These are phyloP conservation scores for Octomys mimax DNA, from an alignment of 2,797 vertebrate genomes.

Conservation along the genomic window DNA sequence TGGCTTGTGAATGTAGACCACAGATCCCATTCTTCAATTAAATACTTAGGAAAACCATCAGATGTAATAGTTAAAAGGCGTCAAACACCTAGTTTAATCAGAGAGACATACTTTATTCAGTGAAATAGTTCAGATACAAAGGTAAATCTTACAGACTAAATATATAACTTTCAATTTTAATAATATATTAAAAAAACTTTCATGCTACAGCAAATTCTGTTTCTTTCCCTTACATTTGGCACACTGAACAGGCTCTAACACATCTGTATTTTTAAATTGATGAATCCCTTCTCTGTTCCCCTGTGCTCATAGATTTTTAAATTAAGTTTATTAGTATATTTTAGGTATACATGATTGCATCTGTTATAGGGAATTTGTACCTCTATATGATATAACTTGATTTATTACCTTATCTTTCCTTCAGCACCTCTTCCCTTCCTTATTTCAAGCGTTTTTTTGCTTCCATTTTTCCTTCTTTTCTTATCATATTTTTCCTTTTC, in stretches of 20 bases:
- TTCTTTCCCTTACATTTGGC: not conserved
- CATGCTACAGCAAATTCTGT: not conserved
- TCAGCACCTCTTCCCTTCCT: not conserved
- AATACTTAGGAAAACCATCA: conserved; percentile 13
- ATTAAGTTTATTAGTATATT: not conserved
- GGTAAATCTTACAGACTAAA: conserved; percentile 29
- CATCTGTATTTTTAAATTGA: not conserved
- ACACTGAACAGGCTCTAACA: not conserved
- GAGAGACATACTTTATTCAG: not conserved
- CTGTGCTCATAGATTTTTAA: not conserved
- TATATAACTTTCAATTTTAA: not conserved
- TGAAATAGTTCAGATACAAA: not conserved
- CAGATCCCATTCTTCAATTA: not conserved
- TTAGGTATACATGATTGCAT: not conserved
- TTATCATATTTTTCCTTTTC: not conserved
- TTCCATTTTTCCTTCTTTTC: not conserved
- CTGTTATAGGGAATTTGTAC: not conserved
- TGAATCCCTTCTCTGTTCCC: not conserved
- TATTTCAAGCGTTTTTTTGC: not conserved
- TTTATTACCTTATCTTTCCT: not conserved
- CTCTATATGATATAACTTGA: not conserved
- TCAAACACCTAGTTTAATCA: not conserved
- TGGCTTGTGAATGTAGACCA: not conserved
- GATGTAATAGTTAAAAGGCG: not conserved
- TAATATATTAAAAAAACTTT: not conserved